phyloP scores from a whole-genome alignment of 2,888 invertebrate species.

The Scelioninae gen. 2 region DNA sequence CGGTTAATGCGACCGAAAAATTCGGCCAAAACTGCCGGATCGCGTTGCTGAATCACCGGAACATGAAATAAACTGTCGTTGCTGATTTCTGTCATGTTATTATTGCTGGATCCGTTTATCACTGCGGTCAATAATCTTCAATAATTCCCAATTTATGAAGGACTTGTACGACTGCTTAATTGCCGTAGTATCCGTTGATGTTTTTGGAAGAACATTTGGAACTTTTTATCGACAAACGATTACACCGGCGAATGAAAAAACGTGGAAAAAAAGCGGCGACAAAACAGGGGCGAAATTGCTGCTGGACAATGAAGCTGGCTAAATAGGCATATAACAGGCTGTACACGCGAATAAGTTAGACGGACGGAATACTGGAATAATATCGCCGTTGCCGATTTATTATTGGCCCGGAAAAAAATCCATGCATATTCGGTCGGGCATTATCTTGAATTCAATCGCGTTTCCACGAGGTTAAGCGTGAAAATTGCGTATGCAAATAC shows the following conservation, averaged over 20 bases:
- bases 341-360: conserved; percentile 58
- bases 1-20: no score
- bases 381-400: conserved; percentile 64
- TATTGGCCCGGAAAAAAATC: conserved; percentile 63
- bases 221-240: conserved; percentile 60
- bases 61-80: no score
- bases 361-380: conserved; percentile 56
- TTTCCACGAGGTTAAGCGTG: conserved; percentile 69
- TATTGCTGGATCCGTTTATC: no score
- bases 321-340: conserved; percentile 44
- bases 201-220: conserved; percentile 6
- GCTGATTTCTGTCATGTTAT: no score
- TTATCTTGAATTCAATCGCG: conserved; percentile 68
- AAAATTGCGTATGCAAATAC: conserved; percentile 71
- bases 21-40: no score
- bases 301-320: conserved; percentile 33
- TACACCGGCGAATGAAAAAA: conserved; percentile 22
- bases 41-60: no score
- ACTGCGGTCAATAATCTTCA: no score
- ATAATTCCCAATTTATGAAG: no score
- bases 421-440: conserved; percentile 66
- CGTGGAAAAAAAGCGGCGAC: not conserved
- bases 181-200: not conserved
- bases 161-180: no score
- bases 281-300: not conserved